Evolutionary conservation across 2,797 vertebrate genomes (phyloP).

Genomic region (Silurus lanzhouensis): DNA sequence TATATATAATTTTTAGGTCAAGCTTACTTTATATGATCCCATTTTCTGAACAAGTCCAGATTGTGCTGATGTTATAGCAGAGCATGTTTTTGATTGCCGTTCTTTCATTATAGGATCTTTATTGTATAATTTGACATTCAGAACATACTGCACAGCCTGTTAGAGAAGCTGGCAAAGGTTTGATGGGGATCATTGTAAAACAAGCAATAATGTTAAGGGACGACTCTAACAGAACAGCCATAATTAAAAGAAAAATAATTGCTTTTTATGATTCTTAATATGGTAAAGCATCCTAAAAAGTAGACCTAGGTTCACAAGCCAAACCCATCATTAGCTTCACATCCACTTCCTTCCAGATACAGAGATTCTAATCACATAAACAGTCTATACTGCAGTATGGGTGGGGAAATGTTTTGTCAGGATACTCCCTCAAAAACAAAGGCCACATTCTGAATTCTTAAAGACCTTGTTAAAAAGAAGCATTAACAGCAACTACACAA

Average conservation of each 20-base stretch:
- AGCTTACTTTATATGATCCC: not conserved
- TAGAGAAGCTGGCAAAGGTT: not conserved
- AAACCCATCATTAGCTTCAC: conserved; percentile 52
- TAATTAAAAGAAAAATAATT: not conserved
- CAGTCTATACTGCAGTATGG: conserved; percentile 38
- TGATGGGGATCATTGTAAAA: not conserved
- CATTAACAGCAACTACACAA: not conserved
- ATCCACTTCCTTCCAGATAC: conserved; percentile 50
- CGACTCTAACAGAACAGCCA: not conserved
- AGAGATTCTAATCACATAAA: conserved; percentile 52
- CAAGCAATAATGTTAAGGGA: not conserved
- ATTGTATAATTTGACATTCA: not conserved
- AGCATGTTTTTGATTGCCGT: not conserved
- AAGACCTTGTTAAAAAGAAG: not conserved
- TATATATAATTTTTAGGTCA: not conserved
- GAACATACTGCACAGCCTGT: not conserved
- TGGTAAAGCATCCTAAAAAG: conserved; percentile 3
- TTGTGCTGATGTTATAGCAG: not conserved
- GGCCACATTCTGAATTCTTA: conserved; percentile 10
- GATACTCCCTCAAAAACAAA: conserved; percentile 34
- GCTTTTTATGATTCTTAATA: conserved; percentile 13
- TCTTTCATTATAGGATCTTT: not conserved
- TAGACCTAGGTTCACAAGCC: conserved; percentile 20
- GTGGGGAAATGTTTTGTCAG: conserved; percentile 45
- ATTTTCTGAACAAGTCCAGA: not conserved